These are phyloP conservation scores for Petrocephalus schoutedeni DNA, from an alignment of 2,797 vertebrate species.

Conservation along the genomic window DNA sequence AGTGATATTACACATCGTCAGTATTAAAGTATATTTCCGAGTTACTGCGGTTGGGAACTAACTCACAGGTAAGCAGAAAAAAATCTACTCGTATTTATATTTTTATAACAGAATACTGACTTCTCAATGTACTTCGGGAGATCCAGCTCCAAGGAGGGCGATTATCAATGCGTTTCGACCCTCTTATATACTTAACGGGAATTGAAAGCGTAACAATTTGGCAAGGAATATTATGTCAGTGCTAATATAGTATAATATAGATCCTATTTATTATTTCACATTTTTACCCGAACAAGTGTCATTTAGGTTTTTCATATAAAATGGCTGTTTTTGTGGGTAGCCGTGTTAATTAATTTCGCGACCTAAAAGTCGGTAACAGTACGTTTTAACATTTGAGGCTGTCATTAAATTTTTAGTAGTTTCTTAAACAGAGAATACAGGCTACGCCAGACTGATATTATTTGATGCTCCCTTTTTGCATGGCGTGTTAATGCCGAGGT, in stretches of 20 bases:
- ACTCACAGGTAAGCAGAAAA: slow-evolving; percentile 16
- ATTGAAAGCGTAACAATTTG: not conserved
- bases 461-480: not conserved
- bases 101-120: not conserved
- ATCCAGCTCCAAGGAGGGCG: not conserved
- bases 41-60: not conserved
- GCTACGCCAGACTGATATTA: not conserved
- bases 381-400: not conserved
- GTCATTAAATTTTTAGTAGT: not conserved
- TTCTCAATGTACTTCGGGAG: not conserved
- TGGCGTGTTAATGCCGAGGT: not conserved
- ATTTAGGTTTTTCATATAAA: not conserved
- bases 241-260: not conserved
- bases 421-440: not conserved
- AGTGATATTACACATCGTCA: not conserved
- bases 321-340: not conserved
- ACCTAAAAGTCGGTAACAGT: not conserved
- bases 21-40: not conserved
- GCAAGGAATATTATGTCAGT: not conserved
- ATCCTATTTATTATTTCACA: not conserved
- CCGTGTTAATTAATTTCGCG: not conserved
- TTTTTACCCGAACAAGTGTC: not conserved
- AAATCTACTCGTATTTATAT: not conserved
- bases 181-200: not conserved
- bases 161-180: not conserved